Conservation (phyloP, 2,797 vertebrate genomes). For the Sitta carolinensis region DNA sequence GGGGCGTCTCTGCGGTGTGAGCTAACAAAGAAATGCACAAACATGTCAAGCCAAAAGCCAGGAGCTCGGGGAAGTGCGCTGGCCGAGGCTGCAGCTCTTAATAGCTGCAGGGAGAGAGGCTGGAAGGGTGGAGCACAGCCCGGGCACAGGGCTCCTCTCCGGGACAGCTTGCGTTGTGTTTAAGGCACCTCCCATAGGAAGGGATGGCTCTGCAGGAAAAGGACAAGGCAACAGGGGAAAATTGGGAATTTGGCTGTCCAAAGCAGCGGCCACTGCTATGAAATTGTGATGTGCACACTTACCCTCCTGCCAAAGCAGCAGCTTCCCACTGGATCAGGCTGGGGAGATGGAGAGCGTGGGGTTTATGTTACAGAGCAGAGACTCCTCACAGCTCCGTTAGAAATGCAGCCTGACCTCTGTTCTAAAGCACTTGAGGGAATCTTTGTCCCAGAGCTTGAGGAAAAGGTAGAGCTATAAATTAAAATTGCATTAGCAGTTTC, state of each 20-base stretch:
- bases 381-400: neutral
- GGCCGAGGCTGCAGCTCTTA: neutral
- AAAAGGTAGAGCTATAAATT: constrained; percentile 35
- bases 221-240: neutral
- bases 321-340: neutral
- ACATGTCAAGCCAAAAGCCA: neutral
- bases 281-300: neutral
- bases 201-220: neutral
- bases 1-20: neutral
- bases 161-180: neutral
- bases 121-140: neutral
- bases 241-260: neutral
- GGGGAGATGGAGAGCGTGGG: neutral
- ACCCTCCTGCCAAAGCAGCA: neutral
- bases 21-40: constrained; percentile 10
- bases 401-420: constrained; percentile 31
- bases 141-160: neutral
- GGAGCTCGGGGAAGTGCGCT: neutral
- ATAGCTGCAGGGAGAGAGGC: neutral
- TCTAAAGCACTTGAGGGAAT: constrained; percentile 49
- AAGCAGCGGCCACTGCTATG: neutral
- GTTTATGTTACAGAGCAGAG: neutral
- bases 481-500: constrained; percentile 35
- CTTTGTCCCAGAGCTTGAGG: constrained; percentile 34
- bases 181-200: neutral